phyloP scores from a whole-genome alignment of 2,888 invertebrate species.

The Rugalucina vietnamica region DNA sequence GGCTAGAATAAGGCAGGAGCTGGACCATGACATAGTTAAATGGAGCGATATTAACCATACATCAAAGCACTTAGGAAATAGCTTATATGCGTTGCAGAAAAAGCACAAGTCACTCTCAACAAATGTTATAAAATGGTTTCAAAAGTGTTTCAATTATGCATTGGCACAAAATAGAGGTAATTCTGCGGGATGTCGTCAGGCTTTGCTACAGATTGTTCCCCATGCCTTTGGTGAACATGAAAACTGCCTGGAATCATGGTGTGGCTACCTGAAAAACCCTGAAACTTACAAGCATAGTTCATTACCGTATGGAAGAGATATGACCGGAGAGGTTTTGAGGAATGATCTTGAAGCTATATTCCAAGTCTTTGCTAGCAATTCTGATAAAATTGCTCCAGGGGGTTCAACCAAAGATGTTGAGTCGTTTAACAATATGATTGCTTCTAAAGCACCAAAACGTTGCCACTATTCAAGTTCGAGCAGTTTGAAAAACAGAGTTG shows the following conservation, averaged over 20 bases:
- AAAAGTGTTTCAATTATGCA: constrained; percentile 37
- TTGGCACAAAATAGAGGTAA: constrained; percentile 30
- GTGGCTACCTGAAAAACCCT: constrained; percentile 9
- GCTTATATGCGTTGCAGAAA: constrained; percentile 23
- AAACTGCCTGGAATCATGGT: constrained; percentile 5
- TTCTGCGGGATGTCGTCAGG: neutral
- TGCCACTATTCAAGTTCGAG: constrained; percentile 36
- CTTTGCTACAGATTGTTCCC: constrained; percentile 20
- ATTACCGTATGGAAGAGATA: constrained; percentile 25
- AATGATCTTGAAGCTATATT: constrained; percentile 29
- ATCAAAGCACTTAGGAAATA: constrained; percentile 21
- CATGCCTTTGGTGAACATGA: constrained; percentile 37
- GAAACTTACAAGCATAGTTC: constrained; percentile 22
- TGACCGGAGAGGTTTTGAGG: constrained; percentile 20
- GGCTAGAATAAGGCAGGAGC: constrained; percentile 3
- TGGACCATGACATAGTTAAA: constrained; percentile 26
- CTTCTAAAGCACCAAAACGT: constrained; percentile 46
- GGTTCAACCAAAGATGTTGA: constrained; percentile 51
- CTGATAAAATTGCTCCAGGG: constrained; percentile 47
- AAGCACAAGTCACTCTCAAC: constrained; percentile 36
- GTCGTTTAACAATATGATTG: constrained; percentile 53
- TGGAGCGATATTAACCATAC: constrained; percentile 38
- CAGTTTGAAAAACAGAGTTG: constrained; percentile 24
- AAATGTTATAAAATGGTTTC: constrained; percentile 38
- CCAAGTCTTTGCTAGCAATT: constrained; percentile 23